phyloP scores from a whole-genome alignment of 2,888 invertebrate genomes.

The Aporophyla lueneburgensis region DNA sequence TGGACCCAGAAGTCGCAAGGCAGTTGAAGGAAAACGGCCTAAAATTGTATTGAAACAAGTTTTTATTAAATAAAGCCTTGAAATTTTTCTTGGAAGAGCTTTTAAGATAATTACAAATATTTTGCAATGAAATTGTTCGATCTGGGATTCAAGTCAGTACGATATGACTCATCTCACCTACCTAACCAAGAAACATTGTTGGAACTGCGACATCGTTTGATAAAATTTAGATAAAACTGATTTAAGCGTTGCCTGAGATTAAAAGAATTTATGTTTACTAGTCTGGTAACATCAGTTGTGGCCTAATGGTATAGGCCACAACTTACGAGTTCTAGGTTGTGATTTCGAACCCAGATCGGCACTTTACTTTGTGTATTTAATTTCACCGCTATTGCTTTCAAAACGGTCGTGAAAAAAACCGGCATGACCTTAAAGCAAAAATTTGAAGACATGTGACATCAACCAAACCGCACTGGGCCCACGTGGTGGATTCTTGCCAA shows the following conservation, averaged over 20 bases:
- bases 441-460: no score
- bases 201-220: neutral
- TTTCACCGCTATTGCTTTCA: no score
- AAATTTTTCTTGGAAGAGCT: neutral
- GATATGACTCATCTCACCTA: conserved; percentile 1
- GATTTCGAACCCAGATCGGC: no score
- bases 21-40: conserved; percentile 82
- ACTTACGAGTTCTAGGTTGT: no score
- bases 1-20: conserved; percentile 81
- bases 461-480: no score
- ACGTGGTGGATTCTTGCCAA: no score
- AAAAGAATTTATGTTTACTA: conserved; percentile 4
- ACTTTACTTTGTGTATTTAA: no score
- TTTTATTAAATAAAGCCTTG: neutral
- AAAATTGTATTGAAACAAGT: conserved; percentile 71
- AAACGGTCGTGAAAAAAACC: no score
- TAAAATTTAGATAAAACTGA: neutral
- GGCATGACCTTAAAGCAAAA: no score
- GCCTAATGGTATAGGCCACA: no score
- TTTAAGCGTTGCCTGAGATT: neutral
- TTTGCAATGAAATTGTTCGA: neutral
- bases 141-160: conserved; percentile 7
- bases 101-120: neutral
- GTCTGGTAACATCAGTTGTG: no score
- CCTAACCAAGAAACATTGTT: no score